Evolutionary conservation across 2,888 invertebrate genomes (phyloP).

Genomic region (Leptogaster cylindrica): DNA sequence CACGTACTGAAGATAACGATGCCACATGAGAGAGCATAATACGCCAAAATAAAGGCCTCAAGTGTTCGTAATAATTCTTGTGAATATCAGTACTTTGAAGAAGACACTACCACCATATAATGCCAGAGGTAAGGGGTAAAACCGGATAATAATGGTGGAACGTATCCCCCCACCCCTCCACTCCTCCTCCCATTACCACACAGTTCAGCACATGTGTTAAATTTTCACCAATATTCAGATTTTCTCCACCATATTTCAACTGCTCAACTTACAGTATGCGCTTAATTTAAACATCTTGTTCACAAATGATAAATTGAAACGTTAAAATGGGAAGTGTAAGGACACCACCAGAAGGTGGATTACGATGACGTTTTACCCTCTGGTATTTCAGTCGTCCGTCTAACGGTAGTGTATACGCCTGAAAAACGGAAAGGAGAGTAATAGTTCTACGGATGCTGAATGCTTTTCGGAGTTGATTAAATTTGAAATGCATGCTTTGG

Average conservation of each 20-base stretch:
- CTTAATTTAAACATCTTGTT: constrained; percentile 46
- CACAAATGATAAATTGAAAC: constrained; percentile 45
- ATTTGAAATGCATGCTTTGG: constrained; percentile 30
- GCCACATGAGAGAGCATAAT: constrained; percentile 42
- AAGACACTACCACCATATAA: constrained; percentile 21
- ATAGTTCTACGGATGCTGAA: constrained; percentile 9
- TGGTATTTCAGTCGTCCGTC: too few species aligned
- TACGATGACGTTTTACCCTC: too few species aligned
- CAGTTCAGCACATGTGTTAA: constrained; percentile 29
- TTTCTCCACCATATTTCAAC: constrained; percentile 43
- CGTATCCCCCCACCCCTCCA: background rate
- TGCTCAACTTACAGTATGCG: constrained; percentile 43
- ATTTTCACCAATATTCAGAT: constrained; percentile 45
- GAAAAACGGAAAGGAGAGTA: constrained; percentile 17
- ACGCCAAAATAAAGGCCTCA: constrained; percentile 45
- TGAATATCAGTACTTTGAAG: constrained; percentile 32
- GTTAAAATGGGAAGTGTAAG: constrained; percentile 26
- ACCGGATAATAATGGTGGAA: background rate
- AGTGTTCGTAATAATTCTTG: constrained; percentile 45
- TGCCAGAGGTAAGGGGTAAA: background rate
- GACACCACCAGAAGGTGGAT: constrained; percentile 7
- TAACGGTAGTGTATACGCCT: constrained; percentile 17
- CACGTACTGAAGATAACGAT: constrained; percentile 42
- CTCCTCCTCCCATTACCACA: background rate
- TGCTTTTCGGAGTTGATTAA: constrained; percentile 21